Conservation (phyloP, 2,888 invertebrate genomes). For the Hydropsyche betteni region DNA sequence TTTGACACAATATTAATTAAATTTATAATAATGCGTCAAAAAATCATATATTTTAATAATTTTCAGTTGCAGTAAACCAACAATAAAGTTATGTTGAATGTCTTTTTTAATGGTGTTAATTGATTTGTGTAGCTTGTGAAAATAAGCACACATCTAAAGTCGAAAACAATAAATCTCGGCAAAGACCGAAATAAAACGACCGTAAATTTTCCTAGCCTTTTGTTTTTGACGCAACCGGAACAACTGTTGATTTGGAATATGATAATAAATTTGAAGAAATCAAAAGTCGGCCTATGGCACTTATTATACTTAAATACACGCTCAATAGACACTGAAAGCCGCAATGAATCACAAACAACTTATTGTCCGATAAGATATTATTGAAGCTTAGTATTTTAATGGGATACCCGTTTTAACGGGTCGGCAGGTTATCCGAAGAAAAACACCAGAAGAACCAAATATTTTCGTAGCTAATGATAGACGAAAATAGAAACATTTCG, state of each 20-base stretch:
- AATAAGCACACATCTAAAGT: not conserved
- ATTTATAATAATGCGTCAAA: no score
- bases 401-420: constrained; percentile 14
- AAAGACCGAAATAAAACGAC: constrained; percentile 7
- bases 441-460: constrained; percentile 19
- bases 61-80: not conserved
- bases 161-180: constrained; percentile 1
- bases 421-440: constrained; percentile 17
- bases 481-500: not conserved
- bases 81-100: constrained; percentile 9
- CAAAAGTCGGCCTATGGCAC: no score
- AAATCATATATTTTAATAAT: not conserved
- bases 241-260: no score
- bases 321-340: no score
- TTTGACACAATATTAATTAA: no score
- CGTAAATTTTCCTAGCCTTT: constrained; percentile 4
- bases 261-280: no score
- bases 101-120: constrained; percentile 19
- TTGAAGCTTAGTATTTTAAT: constrained; percentile 12
- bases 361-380: no score
- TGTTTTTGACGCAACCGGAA: not conserved
- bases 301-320: no score
- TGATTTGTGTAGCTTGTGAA: constrained; percentile 1
- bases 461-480: not conserved
- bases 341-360: no score